These are phyloP conservation scores for Asarcornis scutulata DNA, from an alignment of 2,113 vertebrate species.

Conservation along the genomic window DNA sequence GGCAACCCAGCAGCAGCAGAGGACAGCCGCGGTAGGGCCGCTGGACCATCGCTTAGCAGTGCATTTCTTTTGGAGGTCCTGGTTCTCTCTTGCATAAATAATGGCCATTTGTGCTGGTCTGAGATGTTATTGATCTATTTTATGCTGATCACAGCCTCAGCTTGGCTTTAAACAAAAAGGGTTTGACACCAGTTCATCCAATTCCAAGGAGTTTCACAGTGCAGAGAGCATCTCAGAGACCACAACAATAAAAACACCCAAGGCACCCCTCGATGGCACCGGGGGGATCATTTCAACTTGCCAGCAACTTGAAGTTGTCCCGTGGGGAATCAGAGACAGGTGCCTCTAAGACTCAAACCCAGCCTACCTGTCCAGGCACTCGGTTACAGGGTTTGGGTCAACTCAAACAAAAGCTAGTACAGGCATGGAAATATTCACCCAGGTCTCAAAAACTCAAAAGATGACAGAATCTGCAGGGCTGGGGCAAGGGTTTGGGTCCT, in stretches of 20 bases:
- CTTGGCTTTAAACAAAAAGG: neutral
- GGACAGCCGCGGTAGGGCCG: accelerated
- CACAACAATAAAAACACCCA: neutral
- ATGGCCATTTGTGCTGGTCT: neutral
- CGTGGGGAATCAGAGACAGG: neutral
- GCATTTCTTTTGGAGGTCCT: neutral
- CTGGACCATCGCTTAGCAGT: neutral
- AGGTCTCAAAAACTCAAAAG: neutral
- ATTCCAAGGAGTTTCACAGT: neutral
- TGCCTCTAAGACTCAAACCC: neutral
- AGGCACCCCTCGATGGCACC: neutral
- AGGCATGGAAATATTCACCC: neutral
- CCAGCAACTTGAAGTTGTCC: neutral
- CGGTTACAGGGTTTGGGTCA: neutral
- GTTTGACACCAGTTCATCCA: neutral
- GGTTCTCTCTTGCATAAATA: neutral
- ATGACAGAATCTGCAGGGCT: neutral
- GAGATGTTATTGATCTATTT: neutral
- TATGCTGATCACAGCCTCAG: neutral
- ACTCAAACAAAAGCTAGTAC: neutral
- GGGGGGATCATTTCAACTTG: neutral
- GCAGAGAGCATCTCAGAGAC: neutral
- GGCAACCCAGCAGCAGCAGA: neutral
- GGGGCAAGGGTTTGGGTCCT: neutral
- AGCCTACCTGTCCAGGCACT: neutral